Conservation (phyloP, 2,797 vertebrate species). For the Momotus momota region DNA sequence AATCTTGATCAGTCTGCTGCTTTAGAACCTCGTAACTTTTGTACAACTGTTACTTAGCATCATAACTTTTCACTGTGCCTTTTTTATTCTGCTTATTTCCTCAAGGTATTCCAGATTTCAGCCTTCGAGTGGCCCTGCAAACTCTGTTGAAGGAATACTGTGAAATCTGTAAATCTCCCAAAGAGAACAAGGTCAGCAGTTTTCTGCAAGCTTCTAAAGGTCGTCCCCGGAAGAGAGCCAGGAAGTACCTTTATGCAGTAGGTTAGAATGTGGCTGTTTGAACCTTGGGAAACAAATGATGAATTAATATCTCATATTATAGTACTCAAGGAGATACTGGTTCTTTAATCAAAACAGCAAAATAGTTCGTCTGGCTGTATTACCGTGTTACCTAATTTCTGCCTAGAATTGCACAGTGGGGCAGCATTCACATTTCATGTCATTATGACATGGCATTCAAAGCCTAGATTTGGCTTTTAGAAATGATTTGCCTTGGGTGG, state of each 20-base stretch:
- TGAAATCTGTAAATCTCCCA: conserved; percentile 91
- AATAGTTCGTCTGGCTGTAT: background rate
- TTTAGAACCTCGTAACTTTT: background rate
- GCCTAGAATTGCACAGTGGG: background rate
- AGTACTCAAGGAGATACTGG: background rate
- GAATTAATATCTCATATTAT: background rate
- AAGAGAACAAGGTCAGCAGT: conserved; percentile 92
- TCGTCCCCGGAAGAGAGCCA: conserved; percentile 94
- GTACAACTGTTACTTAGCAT: background rate
- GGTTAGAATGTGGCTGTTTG: conserved; percentile 80
- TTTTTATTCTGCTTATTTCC: background rate
- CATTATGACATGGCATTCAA: background rate
- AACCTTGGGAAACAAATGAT: conserved; percentile 48
- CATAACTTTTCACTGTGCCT: background rate
- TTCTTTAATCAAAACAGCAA: background rate
- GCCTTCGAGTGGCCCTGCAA: conserved; percentile 95
- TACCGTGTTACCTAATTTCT: background rate
- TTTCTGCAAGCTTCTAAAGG: conserved; percentile 90
- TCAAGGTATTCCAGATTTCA: conserved; percentile 93
- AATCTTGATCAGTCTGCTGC: background rate
- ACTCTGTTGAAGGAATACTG: conserved; percentile 97
- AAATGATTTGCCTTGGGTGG: background rate
- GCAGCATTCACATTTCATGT: background rate
- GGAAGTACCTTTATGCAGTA: conserved; percentile 97
- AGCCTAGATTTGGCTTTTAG: background rate